Percentiles rank a stretch among this genome's conserved stretches.
phyloP scores from a whole-genome alignment of 2,888 invertebrate genomes.

The Dynastes grantii region DNA sequence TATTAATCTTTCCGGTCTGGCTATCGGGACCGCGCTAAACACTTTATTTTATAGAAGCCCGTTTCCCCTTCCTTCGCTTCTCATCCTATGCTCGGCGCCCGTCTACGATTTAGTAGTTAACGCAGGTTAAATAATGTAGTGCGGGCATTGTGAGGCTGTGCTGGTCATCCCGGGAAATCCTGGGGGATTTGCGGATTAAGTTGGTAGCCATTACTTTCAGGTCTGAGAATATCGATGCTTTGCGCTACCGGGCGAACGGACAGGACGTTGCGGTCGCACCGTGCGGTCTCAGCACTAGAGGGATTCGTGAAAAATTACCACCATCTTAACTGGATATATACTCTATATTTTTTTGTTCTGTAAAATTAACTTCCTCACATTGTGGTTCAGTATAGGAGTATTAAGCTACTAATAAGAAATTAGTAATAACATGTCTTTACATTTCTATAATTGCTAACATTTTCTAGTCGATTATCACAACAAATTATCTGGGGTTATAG shows the following conservation, averaged over 20 bases:
- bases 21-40: conserved; percentile 58
- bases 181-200: conserved; percentile 68
- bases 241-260: conserved; percentile 49
- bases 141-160: conserved; percentile 67
- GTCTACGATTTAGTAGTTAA: conserved; percentile 69
- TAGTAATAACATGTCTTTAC: too few relatives aligned
- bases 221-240: conserved; percentile 64
- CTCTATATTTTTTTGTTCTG: conserved; percentile 20
- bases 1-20: conserved; percentile 50
- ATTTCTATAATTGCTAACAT: too few relatives aligned
- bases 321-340: conserved; percentile 48
- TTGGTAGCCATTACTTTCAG: conserved; percentile 68
- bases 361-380: conserved; percentile 14
- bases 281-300: conserved; percentile 44
- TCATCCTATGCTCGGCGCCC: neutral
- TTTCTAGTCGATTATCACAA: too few relatives aligned
- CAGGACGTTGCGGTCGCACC: conserved; percentile 60
- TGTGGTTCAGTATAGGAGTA: too few relatives aligned
- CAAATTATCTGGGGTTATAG: too few relatives aligned
- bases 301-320: conserved; percentile 51
- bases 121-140: conserved; percentile 70
- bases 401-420: too few relatives aligned
- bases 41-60: conserved; percentile 60
- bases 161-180: conserved; percentile 67
- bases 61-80: conserved; percentile 8